phyloP scores from a whole-genome alignment of 1,140 invertebrate genomes.

The Andrena cerasifolii region DNA sequence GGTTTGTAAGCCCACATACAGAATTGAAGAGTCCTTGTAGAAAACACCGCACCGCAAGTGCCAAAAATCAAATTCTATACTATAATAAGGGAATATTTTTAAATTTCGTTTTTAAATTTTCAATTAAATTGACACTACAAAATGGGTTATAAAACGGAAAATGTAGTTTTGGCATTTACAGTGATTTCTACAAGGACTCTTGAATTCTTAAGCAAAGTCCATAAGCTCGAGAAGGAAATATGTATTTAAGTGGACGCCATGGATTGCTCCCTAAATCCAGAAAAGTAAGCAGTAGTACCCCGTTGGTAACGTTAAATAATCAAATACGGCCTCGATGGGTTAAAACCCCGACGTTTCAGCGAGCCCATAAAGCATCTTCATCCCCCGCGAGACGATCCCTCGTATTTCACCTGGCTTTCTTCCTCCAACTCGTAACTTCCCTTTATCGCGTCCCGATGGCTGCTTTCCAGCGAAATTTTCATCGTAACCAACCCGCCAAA shows the following conservation, averaged over 20 bases:
- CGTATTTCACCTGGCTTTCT: constrained; percentile 33
- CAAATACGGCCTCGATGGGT: constrained; percentile 19
- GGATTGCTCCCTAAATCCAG: not conserved
- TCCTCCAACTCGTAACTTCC: constrained; percentile 16
- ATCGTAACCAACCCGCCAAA: constrained; percentile 18
- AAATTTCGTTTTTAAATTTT: too few relatives aligned
- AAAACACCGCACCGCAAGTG: too few relatives aligned
- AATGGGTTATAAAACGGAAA: too few relatives aligned
- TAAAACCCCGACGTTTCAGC: constrained; percentile 33
- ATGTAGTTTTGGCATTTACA: too few relatives aligned
- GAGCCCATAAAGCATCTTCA: constrained; percentile 21
- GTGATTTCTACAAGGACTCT: too few relatives aligned
- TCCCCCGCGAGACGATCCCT: not conserved
- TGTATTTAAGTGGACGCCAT: too few relatives aligned
- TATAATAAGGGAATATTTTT: not conserved
- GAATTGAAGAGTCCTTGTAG: too few relatives aligned
- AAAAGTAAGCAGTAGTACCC: not conserved
- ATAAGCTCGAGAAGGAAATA: too few relatives aligned
- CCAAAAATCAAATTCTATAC: too few relatives aligned
- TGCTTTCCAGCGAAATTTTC: constrained; percentile 36
- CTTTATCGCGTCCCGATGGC: constrained; percentile 26
- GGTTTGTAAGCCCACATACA: too few relatives aligned
- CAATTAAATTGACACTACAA: too few relatives aligned
- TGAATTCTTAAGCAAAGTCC: too few relatives aligned
- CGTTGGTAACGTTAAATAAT: constrained; percentile 19